Percentiles rank a stretch among this genome's conserved stretches.
Conservation (phyloP, 1,140 invertebrate species). For the Drosophila eugracilis region DNA sequence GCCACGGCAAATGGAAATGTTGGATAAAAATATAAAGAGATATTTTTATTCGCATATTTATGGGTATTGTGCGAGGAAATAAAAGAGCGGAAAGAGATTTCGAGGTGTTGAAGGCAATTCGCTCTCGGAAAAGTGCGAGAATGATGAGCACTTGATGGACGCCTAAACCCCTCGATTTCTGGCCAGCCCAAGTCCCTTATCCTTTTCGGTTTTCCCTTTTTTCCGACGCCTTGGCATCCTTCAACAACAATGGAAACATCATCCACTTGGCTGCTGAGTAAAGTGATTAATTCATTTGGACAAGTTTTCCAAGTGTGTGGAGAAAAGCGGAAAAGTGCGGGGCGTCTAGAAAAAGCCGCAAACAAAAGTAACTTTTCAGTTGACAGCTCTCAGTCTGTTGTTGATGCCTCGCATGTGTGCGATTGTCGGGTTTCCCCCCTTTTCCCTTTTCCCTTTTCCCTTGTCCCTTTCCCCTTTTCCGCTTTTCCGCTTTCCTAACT, state of each 20-base stretch:
- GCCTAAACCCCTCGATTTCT: slow-evolving; percentile 36
- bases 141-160: slow-evolving; percentile 61
- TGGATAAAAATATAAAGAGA: slow-evolving; percentile 43
- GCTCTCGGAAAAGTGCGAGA: slow-evolving; percentile 31
- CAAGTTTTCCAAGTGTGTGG: slow-evolving; percentile 71
- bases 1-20: slow-evolving; percentile 34
- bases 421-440: slow-evolving; percentile 28
- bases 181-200: slow-evolving; percentile 4
- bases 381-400: slow-evolving; percentile 57
- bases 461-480: slow-evolving; percentile 5
- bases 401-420: slow-evolving; percentile 36
- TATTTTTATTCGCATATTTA: slow-evolving; percentile 59
- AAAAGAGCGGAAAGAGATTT: slow-evolving; percentile 21
- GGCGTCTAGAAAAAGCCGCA: slow-evolving; percentile 30
- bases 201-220: slow-evolving; percentile 26
- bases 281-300: slow-evolving; percentile 83
- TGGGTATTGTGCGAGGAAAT: slow-evolving; percentile 60
- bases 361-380: slow-evolving; percentile 42
- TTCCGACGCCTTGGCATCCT: slow-evolving; percentile 16
- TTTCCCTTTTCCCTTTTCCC: neutral
- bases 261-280: slow-evolving; percentile 67
- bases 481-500: slow-evolving; percentile 19
- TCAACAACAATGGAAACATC: slow-evolving; percentile 64
- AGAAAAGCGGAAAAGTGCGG: slow-evolving; percentile 37
- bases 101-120: slow-evolving; percentile 33